These are phyloP conservation scores for Thereva nobilitata DNA, from an alignment of 2,888 invertebrate species.

Conservation along the genomic window DNA sequence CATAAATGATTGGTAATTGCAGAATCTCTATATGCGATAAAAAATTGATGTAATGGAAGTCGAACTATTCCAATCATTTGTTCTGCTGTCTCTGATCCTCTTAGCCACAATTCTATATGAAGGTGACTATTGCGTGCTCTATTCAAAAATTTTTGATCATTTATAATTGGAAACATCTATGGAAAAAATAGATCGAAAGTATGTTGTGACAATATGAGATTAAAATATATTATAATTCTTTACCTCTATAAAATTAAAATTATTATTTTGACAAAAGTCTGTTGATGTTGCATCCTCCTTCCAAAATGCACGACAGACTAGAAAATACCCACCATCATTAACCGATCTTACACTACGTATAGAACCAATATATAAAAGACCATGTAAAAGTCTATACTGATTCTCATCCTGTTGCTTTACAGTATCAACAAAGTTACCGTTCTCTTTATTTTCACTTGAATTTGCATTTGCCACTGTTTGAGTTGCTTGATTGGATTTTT, in stretches of 20 bases:
- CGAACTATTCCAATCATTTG: slow-evolving; percentile 61
- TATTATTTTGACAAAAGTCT: slow-evolving; percentile 42
- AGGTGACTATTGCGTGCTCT: slow-evolving; percentile 63
- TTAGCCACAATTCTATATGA: slow-evolving; percentile 62
- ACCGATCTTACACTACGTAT: slow-evolving; percentile 45
- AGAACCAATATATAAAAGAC: slow-evolving; percentile 51
- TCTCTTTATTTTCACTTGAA: slow-evolving; percentile 7
- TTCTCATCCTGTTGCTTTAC: neutral
- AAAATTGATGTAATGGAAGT: slow-evolving; percentile 65
- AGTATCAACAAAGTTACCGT: slow-evolving; percentile 8
- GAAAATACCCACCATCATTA: slow-evolving; percentile 45
- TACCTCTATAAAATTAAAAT: slow-evolving; percentile 53
- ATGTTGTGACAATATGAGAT: neutral
- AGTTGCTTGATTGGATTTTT: slow-evolving; percentile 6
- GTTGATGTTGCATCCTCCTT: slow-evolving; percentile 47
- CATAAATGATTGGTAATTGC: slow-evolving; percentile 61
- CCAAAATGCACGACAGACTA: slow-evolving; percentile 54
- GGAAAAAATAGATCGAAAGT: slow-evolving; percentile 43
- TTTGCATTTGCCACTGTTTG: slow-evolving; percentile 3
- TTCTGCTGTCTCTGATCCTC: slow-evolving; percentile 51
- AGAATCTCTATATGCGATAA: slow-evolving; percentile 64
- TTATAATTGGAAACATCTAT: slow-evolving; percentile 63
- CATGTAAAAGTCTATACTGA: slow-evolving; percentile 49
- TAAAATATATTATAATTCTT: neutral
- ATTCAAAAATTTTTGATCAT: slow-evolving; percentile 61